Evolutionary conservation across 2,797 vertebrate species (phyloP).

Genomic region (Sebastes hubbsi): DNA sequence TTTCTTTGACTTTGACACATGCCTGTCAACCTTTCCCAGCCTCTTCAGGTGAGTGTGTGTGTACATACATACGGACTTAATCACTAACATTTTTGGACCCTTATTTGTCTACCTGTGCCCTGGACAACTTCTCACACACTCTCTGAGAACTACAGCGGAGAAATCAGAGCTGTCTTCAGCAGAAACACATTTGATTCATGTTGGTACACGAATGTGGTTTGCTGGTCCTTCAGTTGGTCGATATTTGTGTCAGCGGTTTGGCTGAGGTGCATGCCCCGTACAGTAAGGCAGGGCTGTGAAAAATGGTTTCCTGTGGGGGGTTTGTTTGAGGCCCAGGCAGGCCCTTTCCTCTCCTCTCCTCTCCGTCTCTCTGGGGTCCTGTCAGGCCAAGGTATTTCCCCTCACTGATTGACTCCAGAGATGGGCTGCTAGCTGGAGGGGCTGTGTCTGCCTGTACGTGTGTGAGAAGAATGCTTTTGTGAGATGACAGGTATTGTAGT

Average conservation of each 20-base stretch:
- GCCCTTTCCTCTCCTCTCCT: conserved; percentile 18
- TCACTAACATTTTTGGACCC: not conserved
- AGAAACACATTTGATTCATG: not conserved
- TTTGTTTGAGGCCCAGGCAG: conserved; percentile 28
- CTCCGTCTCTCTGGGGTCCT: conserved; percentile 64
- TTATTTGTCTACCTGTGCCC: not conserved
- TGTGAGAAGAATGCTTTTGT: conserved; percentile 10
- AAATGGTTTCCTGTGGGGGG: conserved; percentile 70
- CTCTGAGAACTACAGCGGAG: not conserved
- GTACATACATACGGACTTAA: not conserved
- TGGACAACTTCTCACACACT: not conserved
- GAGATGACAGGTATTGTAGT: conserved; percentile 11
- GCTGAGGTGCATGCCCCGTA: conserved; percentile 19
- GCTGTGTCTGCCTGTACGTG: conserved; percentile 1
- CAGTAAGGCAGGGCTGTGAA: conserved; percentile 51
- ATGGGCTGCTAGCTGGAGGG: conserved; percentile 29
- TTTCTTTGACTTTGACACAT: conserved; percentile 63
- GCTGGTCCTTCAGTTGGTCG: conserved; percentile 31
- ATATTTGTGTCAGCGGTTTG: conserved; percentile 62
- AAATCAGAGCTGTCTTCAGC: conserved; percentile 42
- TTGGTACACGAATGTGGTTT: conserved; percentile 45
- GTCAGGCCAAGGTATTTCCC: conserved; percentile 76
- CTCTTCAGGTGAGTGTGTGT: conserved; percentile 75
- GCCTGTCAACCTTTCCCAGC: conserved; percentile 63
- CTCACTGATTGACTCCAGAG: conserved; percentile 71